phyloP scores from a whole-genome alignment of 2,888 invertebrate genomes.

The Unio delphinus region DNA sequence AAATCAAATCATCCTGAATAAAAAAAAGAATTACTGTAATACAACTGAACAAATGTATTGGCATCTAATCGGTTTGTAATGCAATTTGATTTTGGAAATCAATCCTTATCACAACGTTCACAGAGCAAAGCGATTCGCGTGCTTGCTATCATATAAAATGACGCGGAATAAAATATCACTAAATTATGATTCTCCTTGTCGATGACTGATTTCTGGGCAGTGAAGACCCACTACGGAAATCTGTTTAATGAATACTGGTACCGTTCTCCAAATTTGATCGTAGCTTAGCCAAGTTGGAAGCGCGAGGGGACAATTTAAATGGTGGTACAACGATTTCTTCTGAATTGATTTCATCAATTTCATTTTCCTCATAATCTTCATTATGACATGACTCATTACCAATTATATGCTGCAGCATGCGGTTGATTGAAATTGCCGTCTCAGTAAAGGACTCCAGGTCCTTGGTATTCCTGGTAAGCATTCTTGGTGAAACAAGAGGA shows the following conservation, averaged over 20 bases:
- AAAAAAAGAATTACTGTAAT: too few species aligned
- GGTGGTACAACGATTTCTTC: conserved; percentile 74
- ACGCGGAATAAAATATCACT: background rate
- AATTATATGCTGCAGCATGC: conserved; percentile 88
- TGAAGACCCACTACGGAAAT: conserved; percentile 44
- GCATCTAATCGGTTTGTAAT: too few species aligned
- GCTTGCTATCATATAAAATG: too few species aligned
- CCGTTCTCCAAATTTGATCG: conserved; percentile 42
- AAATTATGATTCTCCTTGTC: conserved; percentile 35
- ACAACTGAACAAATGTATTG: too few species aligned
- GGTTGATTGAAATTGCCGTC: conserved; percentile 95
- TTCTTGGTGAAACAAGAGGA: conserved; percentile 84
- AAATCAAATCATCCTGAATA: too few species aligned
- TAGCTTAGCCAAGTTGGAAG: conserved; percentile 86
- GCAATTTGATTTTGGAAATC: too few species aligned
- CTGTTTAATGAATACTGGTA: conserved; percentile 35
- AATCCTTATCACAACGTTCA: too few species aligned
- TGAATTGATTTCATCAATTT: conserved; percentile 26
- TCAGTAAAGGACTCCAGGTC: conserved; percentile 90
- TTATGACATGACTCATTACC: conserved; percentile 74
- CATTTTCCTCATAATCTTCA: conserved; percentile 43
- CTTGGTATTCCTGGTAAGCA: conserved; percentile 93
- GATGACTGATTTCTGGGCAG: conserved; percentile 46
- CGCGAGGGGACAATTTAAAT: conserved; percentile 87
- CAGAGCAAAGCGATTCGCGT: too few species aligned